phyloP scores from a whole-genome alignment of 2,888 invertebrate species.

The Agrochola lota region DNA sequence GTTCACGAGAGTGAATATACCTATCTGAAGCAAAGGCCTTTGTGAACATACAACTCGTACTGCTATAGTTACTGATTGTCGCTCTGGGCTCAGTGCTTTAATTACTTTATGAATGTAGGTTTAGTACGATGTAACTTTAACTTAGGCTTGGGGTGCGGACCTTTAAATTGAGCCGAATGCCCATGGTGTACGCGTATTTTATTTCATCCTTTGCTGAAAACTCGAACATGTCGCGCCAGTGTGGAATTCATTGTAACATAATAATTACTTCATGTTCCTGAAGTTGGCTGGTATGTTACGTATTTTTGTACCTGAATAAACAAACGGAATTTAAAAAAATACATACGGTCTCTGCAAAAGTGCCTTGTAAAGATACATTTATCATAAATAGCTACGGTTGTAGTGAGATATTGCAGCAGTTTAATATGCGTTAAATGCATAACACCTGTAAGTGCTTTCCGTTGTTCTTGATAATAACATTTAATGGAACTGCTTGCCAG shows the following conservation, averaged over 20 bases:
- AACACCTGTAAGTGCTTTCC: neutral
- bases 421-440: neutral
- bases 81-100: slow-evolving; percentile 18
- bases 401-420: neutral
- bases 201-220: slow-evolving; percentile 13
- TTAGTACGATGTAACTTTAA: neutral
- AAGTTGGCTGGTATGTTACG: neutral
- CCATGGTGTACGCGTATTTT: neutral
- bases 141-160: neutral
- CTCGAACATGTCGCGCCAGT: neutral
- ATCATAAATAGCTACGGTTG: neutral
- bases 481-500: neutral
- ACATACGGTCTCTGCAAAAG: neutral
- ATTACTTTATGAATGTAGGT: slow-evolving; percentile 5
- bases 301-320: neutral
- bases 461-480: neutral
- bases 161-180: neutral
- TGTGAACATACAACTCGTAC: slow-evolving; percentile 23
- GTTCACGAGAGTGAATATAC: slow-evolving; percentile 20
- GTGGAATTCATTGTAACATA: neutral
- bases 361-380: neutral
- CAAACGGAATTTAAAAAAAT: neutral
- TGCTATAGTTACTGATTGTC: slow-evolving; percentile 10
- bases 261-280: slow-evolving; percentile 10
- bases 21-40: slow-evolving; percentile 31